A percentile compares a stretch with the other conserved stretches of the same genome.
Evolutionary conservation across 2,888 invertebrate genomes (phyloP).

Genomic region (Encarsia formosa): DNA sequence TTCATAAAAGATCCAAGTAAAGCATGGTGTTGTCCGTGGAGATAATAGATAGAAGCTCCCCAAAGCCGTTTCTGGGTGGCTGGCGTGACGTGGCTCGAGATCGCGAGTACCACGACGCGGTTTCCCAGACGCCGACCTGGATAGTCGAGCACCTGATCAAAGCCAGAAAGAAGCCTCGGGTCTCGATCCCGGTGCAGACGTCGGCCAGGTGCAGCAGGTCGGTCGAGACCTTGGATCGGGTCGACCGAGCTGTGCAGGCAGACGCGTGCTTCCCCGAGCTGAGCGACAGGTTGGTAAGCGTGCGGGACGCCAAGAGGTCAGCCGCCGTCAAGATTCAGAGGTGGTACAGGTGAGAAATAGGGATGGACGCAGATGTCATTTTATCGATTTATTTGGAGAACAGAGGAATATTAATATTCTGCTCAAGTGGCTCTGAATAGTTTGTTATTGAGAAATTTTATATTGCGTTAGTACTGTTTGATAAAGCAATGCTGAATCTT

Average conservation of each 20-base stretch:
- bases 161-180: neutral
- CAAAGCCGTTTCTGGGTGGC: slow-evolving; percentile 78
- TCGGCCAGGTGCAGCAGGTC: neutral
- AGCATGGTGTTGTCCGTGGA: slow-evolving; percentile 54
- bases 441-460: no score
- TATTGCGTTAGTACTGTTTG: no score
- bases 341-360: slow-evolving; percentile 38
- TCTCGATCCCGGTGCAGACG: slow-evolving; percentile 1
- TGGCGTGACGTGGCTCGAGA: slow-evolving; percentile 69
- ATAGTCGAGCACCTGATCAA: neutral
- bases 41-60: slow-evolving; percentile 56
- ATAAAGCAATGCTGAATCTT: no score
- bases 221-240: neutral
- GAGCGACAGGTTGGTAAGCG: neutral
- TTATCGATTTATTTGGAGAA: no score
- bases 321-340: slow-evolving; percentile 40
- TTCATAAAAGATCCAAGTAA: no score
- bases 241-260: slow-evolving; percentile 11
- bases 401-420: no score
- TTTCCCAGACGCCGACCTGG: slow-evolving; percentile 65
- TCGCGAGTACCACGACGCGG: slow-evolving; percentile 74
- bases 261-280: slow-evolving; percentile 2
- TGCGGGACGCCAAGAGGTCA: neutral
- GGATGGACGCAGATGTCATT: no score
- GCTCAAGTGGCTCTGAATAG: no score